Conservation (phyloP, 1,140 invertebrate genomes). For the Piezodorus guildinii region DNA sequence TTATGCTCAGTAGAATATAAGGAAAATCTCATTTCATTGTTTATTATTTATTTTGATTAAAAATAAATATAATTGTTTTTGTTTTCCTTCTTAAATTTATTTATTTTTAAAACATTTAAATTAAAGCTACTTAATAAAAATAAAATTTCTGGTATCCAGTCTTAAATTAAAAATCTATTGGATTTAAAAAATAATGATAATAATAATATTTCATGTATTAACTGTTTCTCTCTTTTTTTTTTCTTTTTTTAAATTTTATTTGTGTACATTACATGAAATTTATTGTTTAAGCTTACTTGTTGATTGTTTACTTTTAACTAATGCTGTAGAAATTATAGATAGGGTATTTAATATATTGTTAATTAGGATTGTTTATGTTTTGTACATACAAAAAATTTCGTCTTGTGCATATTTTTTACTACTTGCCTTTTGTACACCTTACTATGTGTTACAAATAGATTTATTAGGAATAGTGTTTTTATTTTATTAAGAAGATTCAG, state of each 20-base stretch:
- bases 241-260: neutral
- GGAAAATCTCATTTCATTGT: no score
- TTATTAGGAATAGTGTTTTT: conserved; percentile 2
- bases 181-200: no score
- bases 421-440: conserved; percentile 10
- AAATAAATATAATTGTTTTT: no score
- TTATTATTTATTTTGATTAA: no score
- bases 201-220: no score
- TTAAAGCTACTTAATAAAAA: no score
- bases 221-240: no score
- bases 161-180: no score
- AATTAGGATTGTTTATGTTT: conserved; percentile 5
- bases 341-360: conserved; percentile 15
- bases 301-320: conserved; percentile 11
- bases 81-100: no score
- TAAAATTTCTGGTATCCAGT: no score
- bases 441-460: conserved; percentile 7
- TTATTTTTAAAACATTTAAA: no score
- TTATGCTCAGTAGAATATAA: neutral
- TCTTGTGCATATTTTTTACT: conserved; percentile 13
- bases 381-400: conserved; percentile 3
- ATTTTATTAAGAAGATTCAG: neutral
- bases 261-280: neutral
- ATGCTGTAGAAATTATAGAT: conserved; percentile 8
- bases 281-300: conserved; percentile 8